Evolutionary conservation across 2,888 invertebrate species (phyloP), one percentile per base, ranked within the genome.

Genomic region (Quadriops clusia): DNA sequence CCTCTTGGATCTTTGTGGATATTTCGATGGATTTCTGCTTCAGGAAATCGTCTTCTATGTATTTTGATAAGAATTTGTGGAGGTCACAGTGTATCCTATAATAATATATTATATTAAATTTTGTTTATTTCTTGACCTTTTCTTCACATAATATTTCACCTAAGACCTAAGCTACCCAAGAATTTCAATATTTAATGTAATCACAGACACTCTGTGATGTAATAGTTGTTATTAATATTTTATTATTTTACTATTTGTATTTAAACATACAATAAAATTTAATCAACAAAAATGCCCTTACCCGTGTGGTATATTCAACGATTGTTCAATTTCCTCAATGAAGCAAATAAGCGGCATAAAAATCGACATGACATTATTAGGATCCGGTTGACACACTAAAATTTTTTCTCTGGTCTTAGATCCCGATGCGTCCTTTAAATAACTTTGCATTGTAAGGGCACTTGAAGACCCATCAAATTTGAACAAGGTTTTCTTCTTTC

Each of bases 11-110:
- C 45, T 71, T 71, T 21, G 66, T 66, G 2, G 71, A 65, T 10
- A 77, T 67, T 44, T 72, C 68, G 23, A 67, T 64, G 48, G 77
- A 78, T 32, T 82, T 75, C 37, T 84, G 74, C 39, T 80, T 82
- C 39, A 86, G 70, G 63, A 89, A 94, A 5, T 81, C 81, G 46
- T 85, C 80, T 43, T 82, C 81, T 13, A 93, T 81, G 60, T 90
- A 87, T 55, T 87, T 82, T 25, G 79, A 76, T 32, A 94, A 65
- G 60, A 90, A 93, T 39, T 76, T 76, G 49, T 86, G 81, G 32
- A 93, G 65, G 3, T 80, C 78, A 51, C 85, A 85, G 23, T 79
- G 68, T 46, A 68, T 68, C 10, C 72, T 71, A 39, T 10, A 51
- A 53, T n/a, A 39, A 27, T 18, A 18, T 5, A 13, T 25, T 5